Base-by-base conservation (phyloP, 2,113 vertebrate species). In the Solea senegalensis region DNA sequence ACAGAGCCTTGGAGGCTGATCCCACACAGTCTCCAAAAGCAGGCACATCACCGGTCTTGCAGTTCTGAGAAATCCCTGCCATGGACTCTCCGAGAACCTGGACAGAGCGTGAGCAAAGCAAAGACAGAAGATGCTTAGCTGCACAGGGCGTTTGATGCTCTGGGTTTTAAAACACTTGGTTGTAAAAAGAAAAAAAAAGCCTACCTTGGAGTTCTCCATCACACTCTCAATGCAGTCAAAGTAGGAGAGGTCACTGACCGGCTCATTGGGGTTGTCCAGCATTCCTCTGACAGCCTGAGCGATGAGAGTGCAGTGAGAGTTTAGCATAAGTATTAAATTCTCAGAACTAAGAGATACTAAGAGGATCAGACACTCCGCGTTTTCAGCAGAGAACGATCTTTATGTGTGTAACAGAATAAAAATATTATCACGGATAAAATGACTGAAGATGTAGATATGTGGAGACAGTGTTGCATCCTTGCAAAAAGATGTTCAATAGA, bases 131-230 rank as follows among this genome's bases (percentile, higher is more conserved):
- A 60, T 27, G 57, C 5, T 60, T 21, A 56, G 57, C 59, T 65
- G 8, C 9, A 9, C 44, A 45, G 44, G 44, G 34, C 2, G 34
- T 34, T 34, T 34, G 34, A 6, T 34, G 34, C 34, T 67, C 39
- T 48, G 45, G 9, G 13, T 21, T 60, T 44, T 55, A 26, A 21
- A 77, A 66, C 11, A 4, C 13, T 8, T 8, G 1, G 13, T 10
- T 26, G 41, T 44, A 43, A 52, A 14, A 3, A 12, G 7, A 3
- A 3, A 12, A 11, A 11, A 8, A 12, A 55, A 48, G 43, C 66
- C 46, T 93, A 98, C 98, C 96, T 99, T 99, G 9, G 98, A 99
- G 88, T 99, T 99, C 85, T 99, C 97, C 97, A 99, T 99, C 65
- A 99, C 96, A 0, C 97, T 96, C 81, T 99, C 97, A 58, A 99